A percentile compares a stretch with the other conserved stretches of the same genome.
Conservation (phyloP, 2,797 vertebrate genomes). For the Gadopsis marmoratus region DNA sequence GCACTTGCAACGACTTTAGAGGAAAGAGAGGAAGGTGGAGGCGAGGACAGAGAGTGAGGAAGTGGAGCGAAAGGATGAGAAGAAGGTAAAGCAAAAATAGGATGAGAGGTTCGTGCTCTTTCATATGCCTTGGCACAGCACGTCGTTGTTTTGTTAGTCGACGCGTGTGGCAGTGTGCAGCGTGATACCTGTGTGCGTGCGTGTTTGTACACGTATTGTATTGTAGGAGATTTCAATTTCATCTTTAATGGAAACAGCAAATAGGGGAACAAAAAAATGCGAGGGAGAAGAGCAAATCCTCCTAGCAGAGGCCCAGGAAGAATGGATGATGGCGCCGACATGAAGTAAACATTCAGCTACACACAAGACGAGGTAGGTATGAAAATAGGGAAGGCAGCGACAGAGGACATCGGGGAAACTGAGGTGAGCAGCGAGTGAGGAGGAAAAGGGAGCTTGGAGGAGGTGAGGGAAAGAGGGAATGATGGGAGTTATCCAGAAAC, state of each 20-base stretch:
- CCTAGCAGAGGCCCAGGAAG: constrained; percentile 63
- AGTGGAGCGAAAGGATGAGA: constrained; percentile 59
- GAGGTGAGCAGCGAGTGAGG: constrained; percentile 6
- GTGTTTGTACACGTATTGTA: background rate
- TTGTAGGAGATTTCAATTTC: constrained; percentile 74
- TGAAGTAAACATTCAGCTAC: constrained; percentile 67
- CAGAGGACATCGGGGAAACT: constrained; percentile 1
- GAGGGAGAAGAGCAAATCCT: constrained; percentile 69
- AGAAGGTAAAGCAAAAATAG: constrained; percentile 77
- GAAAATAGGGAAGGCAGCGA: constrained; percentile 21
- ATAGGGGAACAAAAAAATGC: constrained; percentile 74
- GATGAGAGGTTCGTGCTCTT: constrained; percentile 78
- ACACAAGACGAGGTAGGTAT: constrained; percentile 45
- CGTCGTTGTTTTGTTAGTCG: constrained; percentile 58
- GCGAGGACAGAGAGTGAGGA: constrained; percentile 47
- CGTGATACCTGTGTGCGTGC: constrained; percentile 6
- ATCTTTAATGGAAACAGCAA: constrained; percentile 78
- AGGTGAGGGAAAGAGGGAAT: constrained; percentile 7
- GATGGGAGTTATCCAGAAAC: constrained; percentile 12
- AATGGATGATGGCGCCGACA: constrained; percentile 72
- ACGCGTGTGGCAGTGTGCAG: constrained; percentile 16
- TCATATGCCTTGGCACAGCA: constrained; percentile 68
- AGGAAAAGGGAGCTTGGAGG: background rate
- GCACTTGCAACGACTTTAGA: constrained; percentile 50
- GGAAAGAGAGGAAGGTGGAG: constrained; percentile 44